Evolutionary conservation across 2,797 vertebrate species (phyloP).

Genomic region (Chloroceryle amazona): DNA sequence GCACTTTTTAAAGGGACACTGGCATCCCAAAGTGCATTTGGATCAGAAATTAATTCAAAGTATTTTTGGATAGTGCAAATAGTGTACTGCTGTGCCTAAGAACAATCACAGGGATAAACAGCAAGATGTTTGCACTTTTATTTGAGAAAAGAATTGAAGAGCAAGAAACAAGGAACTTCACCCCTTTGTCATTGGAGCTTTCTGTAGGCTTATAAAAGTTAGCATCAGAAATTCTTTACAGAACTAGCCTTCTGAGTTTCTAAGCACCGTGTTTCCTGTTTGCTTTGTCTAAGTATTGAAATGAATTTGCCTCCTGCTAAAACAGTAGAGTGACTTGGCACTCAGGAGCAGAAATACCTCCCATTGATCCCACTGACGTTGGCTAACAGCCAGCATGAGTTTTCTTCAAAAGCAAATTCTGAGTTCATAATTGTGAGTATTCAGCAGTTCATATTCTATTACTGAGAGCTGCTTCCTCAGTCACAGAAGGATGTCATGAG

Average conservation of each 20-base stretch:
- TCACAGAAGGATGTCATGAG: not conserved
- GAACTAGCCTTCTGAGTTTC: not conserved
- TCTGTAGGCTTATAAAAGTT: not conserved
- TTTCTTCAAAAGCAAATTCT: slow-evolving; percentile 2
- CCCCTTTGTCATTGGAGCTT: not conserved
- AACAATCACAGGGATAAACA: not conserved
- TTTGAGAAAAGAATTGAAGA: not conserved
- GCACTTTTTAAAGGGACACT: not conserved
- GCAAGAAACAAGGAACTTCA: not conserved
- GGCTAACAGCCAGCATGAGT: not conserved
- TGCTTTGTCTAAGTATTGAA: not conserved
- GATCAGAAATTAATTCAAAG: not conserved
- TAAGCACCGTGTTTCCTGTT: not conserved
- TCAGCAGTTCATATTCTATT: not conserved
- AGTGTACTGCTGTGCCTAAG: not conserved
- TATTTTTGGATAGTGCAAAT: not conserved
- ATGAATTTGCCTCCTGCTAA: not conserved
- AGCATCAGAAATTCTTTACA: not conserved
- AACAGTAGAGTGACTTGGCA: not conserved
- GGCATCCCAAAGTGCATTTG: not conserved
- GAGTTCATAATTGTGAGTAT: not conserved
- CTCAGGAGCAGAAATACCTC: not conserved
- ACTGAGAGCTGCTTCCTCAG: not conserved
- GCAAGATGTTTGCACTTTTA: not conserved
- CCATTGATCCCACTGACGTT: not conserved